Base-by-base conservation (phyloP, 2,888 invertebrate species). In the Bellardia bayeri region DNA sequence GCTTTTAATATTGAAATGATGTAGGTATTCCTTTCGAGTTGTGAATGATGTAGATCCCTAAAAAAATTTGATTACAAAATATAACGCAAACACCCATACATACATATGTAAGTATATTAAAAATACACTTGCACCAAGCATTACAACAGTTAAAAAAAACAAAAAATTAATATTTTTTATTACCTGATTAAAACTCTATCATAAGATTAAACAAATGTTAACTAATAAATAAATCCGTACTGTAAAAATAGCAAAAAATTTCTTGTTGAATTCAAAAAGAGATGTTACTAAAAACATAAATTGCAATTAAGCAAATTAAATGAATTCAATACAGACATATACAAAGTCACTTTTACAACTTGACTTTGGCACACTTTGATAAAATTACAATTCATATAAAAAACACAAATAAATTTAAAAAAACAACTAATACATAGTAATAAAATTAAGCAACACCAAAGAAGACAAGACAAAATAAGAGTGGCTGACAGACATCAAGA, bases 281-380 rank as follows among this genome's bases (percentile, higher is more conserved):
- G 45, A 45, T 45, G 45, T 45, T 11, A 45, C 45, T 11, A 45
- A 45, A 13, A 45, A 11, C 4, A 5, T 37, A 37, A 6, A n/a
- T 51, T 51, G 9, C 16, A 66, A 45, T n/a, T 45, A 23, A 23
- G 40, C 30, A 45, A 75, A 51, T 51, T 16, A 63, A 56, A 16
- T 40, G 5, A 56, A n/a, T 4, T n/a, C 11, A 71, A 54, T 33
- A 61, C 9, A 58, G 30, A 9, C 56, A 13, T 58, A 64, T 54
- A 40, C 72, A 14, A 69, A 68, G 42, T 33, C 30, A 33, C 23
- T 23, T 51, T 69, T 78, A 78, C 75, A 69, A n/a, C 16, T 42
- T 83, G 75, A 78, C 78, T 78, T 78, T 78, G 76, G 78, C 83
- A 83, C 78, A 78, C 69, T 78, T 69, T 66, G 33, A 14, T 33